Evolutionary conservation across 2,113 vertebrate genomes (phyloP), one percentile per base, ranked within the genome.

Genomic region (Danionella cerebrum): DNA sequence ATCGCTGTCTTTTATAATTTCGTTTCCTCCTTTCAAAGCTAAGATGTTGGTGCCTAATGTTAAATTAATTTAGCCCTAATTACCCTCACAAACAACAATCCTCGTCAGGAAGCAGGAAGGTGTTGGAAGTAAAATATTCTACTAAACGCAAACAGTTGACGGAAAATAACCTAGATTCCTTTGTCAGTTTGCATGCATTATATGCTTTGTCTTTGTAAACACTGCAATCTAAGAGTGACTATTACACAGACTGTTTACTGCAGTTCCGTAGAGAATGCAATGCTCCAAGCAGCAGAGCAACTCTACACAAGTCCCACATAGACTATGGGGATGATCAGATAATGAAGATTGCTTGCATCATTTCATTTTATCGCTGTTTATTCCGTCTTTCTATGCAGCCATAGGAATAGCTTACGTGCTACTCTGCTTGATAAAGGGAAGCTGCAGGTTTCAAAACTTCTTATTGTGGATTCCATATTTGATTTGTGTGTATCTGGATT

Each of bases 341-440:
- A 58, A 24, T 50, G 54, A 51, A 31, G 44, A 59, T 5, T 47
- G 29, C 53, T 58, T 68, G 53, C 65, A 69, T 50, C 44, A 59
- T 69, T 69, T 69, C 5, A 59, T 59, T 29, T 59, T 2, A 9
- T 6, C 42, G 7, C 55, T 59, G 66, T 69, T 51, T n/a, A 38
- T 38, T 38, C 27, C 53, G 3, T 22, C 31, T 1, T 1, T 31
- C 65, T 38, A 36, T 18, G 53, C n/a, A 68, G 55, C 18, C 22
- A 22, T 59, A 54, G 33, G 44, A 51, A 50, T 59, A 27, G 13
- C 36, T 5, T 16, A 36, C 4, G 12, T 29, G 1, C 27, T 47
- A 44, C 21, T 21, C 19, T 7, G 47, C 44, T 58, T 67, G 39
- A 31, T 57, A 53, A 33, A 47, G 22, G 27, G 19, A 25, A 48